phyloP scores from a whole-genome alignment of 2,888 invertebrate species.

The Venustoraphidia nigricollis region DNA sequence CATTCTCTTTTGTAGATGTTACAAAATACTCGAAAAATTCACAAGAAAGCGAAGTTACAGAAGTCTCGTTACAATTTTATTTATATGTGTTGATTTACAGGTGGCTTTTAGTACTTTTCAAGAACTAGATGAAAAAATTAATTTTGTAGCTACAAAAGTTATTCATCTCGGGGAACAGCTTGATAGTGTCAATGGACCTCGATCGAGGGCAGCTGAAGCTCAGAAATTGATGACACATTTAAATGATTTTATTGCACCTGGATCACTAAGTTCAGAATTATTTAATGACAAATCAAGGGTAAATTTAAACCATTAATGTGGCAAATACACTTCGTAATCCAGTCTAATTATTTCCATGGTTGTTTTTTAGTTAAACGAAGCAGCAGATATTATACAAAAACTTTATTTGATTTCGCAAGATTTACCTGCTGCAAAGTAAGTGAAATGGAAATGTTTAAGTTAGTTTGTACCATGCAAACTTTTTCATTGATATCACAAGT shows the following conservation, averaged over 20 bases:
- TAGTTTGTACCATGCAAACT: not conserved
- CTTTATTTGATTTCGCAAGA: constrained; percentile 91
- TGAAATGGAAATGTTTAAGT: not conserved
- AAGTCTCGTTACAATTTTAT: too few relatives aligned
- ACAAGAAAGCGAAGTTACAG: too few relatives aligned
- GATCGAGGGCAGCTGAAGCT: constrained; percentile 89
- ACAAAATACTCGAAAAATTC: too few relatives aligned
- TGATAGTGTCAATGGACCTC: constrained; percentile 88
- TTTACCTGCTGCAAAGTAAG: constrained; percentile 65
- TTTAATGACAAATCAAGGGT: constrained; percentile 76
- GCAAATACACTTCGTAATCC: not conserved
- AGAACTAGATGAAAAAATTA: constrained; percentile 88
- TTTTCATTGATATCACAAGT: not conserved
- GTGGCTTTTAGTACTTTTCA: constrained; percentile 77
- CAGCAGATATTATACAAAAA: constrained; percentile 96
- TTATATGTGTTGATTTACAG: constrained; percentile 26
- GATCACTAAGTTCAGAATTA: constrained; percentile 68
- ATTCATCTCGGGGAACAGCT: constrained; percentile 97
- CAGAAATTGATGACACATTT: constrained; percentile 83
- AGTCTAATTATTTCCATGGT: constrained; percentile 2
- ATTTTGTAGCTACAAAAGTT: constrained; percentile 93
- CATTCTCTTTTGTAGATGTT: too few relatives aligned
- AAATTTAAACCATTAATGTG: constrained; percentile 11
- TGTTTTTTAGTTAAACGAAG: constrained; percentile 63
- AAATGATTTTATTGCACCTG: constrained; percentile 78